phyloP scores from a whole-genome alignment of 2,888 invertebrate species.

The Byasa hedistus region DNA sequence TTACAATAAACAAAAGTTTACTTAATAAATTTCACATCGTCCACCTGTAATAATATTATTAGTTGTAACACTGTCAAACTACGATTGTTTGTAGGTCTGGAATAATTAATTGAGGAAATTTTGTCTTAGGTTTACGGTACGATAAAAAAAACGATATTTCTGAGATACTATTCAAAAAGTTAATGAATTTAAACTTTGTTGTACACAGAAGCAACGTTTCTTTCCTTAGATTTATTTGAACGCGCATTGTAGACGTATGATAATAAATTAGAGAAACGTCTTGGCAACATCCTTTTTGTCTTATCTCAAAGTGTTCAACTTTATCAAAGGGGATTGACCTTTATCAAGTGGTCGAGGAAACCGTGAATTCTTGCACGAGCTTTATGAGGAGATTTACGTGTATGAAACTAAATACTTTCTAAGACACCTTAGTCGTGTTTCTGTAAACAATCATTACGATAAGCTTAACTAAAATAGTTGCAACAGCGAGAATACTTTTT shows the following conservation, averaged over 20 bases:
- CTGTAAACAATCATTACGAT: not conserved
- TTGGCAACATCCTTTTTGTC: constrained; percentile 21
- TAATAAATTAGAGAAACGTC: constrained; percentile 27
- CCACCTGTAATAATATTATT: no score
- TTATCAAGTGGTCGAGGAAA: constrained; percentile 5
- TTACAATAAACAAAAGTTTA: not conserved
- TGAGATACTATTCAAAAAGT: not conserved
- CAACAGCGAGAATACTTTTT: constrained; percentile 4
- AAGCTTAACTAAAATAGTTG: constrained; percentile 14
- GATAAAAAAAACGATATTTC: not conserved
- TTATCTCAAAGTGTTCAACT: constrained; percentile 27
- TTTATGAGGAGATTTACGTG: not conserved
- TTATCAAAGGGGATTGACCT: constrained; percentile 29
- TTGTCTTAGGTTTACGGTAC: no score
- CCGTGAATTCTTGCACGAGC: not conserved
- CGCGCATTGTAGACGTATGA: constrained; percentile 20
- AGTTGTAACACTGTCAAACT: no score
- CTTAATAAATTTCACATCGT: not conserved
- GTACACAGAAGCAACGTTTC: not conserved
- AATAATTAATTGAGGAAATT: no score
- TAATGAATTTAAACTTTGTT: not conserved
- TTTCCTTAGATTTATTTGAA: constrained; percentile 9
- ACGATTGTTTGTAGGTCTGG: no score
- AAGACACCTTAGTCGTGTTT: not conserved
- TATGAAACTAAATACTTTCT: not conserved